Percentiles rank a stretch among this genome's conserved stretches.
These are phyloP conservation scores for Heliconius hewitsoni DNA, from an alignment of 1,140 invertebrate species.

Conservation along the genomic window DNA sequence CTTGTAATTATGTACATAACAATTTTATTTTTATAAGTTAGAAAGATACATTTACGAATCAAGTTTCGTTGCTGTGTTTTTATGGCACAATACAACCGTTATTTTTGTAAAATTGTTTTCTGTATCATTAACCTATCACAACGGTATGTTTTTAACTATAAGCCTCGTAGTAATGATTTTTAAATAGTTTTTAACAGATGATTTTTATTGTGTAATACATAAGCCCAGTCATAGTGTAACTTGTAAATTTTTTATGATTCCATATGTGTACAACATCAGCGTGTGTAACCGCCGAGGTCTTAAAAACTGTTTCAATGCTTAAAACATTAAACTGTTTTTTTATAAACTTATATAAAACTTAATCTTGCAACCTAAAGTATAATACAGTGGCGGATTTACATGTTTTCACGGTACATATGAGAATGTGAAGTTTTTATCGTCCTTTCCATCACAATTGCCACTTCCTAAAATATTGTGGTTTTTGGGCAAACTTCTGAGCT, in stretches of 20 bases:
- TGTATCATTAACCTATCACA: background rate
- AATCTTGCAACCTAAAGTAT: background rate
- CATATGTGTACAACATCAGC: constrained; percentile 6
- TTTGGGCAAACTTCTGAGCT: no score
- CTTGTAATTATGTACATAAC: constrained; percentile 30
- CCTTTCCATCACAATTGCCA: no score
- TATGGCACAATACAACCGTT: constrained; percentile 24
- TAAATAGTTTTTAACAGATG: constrained; percentile 17
- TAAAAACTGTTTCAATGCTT: background rate
- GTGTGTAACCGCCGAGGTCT: constrained; percentile 16
- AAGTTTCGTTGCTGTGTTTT: constrained; percentile 4
- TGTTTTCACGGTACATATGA: no score
- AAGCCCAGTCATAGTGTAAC: constrained; percentile 25
- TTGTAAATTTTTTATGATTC: constrained; percentile 17
- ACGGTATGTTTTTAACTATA: background rate
- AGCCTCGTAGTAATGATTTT: background rate
- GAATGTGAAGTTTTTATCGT: no score
- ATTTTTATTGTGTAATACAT: constrained; percentile 20
- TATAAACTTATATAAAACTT: background rate
- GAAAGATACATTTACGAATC: constrained; percentile 15
- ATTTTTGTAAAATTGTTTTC: constrained; percentile 1
- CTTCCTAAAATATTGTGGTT: no score
- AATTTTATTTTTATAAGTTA: constrained; percentile 31
- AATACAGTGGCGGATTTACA: no score
- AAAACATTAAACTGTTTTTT: background rate